Base-by-base conservation (phyloP, 2,797 vertebrate genomes). In the Merluccius polli region DNA sequence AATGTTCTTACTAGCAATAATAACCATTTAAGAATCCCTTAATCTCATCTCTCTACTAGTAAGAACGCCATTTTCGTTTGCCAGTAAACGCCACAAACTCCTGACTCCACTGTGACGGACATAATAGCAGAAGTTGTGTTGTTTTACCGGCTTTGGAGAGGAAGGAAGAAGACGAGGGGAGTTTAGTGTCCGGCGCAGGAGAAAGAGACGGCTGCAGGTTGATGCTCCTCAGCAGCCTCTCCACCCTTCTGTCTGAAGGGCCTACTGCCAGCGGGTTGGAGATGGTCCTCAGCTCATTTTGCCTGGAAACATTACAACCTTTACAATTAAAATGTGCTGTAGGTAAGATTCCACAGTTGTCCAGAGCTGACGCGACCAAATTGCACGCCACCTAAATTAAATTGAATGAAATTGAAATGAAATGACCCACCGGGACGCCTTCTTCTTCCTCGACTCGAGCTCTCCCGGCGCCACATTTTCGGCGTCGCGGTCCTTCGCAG, bases 211-310 rank as follows among this genome's bases (percentile, higher is more conserved):
- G 81, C 18, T 85, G 89, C 71, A 95, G 78, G 87, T 89, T 92
- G 80, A 95, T 92, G 71, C 88, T 93, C 73, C 13, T 91, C 78
- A 95, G 88, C 75, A 96, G 87, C 82, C 94, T 93, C 80, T 95
- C 94, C 36, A 94, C 91, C 77, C 86, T 95, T 83, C 90, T 89
- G 80, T 96, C 89, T 27, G 86, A 92, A 70, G 93, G 84, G 79
- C 94, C 93, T 4, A 94, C 79, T 35, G 93, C 94, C 77, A 95
- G 74, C 10, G 94, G 94, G 78, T 96, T 96, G 81, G 92, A 93
- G 83, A 95, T 93, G 0, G 92, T 96, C 82, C 87, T 90, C 81
- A 93, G 73, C 80, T 92, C 87, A 52, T 91, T 90, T 70, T 70
- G 68, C 89, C 93, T 94, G 73, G 77, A 77, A 16, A 76, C 32